A percentile compares a stretch with the other conserved stretches of the same genome.
Evolutionary conservation across 2,888 invertebrate species (phyloP).

Genomic region (Ormia ochracea): DNA sequence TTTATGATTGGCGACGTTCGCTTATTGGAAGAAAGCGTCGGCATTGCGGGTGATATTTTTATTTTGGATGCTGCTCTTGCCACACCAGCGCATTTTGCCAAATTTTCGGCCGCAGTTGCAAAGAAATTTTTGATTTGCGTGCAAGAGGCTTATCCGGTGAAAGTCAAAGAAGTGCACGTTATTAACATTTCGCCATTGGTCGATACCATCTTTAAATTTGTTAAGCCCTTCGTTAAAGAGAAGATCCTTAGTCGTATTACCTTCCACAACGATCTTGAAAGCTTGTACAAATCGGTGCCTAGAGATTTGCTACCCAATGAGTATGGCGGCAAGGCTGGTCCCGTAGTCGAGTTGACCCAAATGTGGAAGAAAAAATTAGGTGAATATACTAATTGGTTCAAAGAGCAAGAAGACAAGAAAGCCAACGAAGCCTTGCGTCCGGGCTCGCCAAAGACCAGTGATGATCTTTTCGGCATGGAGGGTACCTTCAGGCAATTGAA

Average conservation of each 20-base stretch:
- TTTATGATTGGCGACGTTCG: constrained; percentile 91
- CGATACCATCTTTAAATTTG: constrained; percentile 90
- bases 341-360: constrained; percentile 84
- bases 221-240: constrained; percentile 91
- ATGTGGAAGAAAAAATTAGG: constrained; percentile 88
- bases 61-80: constrained; percentile 88
- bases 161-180: constrained; percentile 90
- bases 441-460: constrained; percentile 89
- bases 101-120: constrained; percentile 87
- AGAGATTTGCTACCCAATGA: constrained; percentile 88
- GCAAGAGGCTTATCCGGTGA: constrained; percentile 92
- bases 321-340: constrained; percentile 88
- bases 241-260: constrained; percentile 90
- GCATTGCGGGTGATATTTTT: constrained; percentile 91
- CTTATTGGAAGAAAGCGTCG: constrained; percentile 85
- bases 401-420: constrained; percentile 86
- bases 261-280: constrained; percentile 85
- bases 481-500: constrained; percentile 91
- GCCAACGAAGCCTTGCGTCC: constrained; percentile 88
- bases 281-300: constrained; percentile 87
- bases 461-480: constrained; percentile 92
- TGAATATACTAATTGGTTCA: constrained; percentile 88
- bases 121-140: constrained; percentile 92
- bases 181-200: constrained; percentile 89
- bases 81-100: constrained; percentile 88